These are phyloP conservation scores for Yponomeuta cagnagella DNA, from an alignment of 2,888 invertebrate species.

Conservation along the genomic window DNA sequence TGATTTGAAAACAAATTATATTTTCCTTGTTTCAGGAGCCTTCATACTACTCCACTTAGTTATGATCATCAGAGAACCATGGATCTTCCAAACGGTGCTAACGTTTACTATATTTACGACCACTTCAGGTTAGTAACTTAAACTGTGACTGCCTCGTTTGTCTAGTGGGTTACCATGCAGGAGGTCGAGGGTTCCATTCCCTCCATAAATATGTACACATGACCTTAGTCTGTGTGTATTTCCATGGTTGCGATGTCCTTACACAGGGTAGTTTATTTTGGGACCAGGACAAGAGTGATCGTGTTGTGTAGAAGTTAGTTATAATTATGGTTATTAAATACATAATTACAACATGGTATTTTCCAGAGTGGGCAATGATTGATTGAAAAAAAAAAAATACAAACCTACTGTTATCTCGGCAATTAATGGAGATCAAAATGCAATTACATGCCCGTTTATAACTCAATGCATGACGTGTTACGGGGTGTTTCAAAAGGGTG, in stretches of 20 bases:
- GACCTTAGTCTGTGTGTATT: too few relatives aligned
- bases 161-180: too few relatives aligned
- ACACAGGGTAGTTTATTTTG: too few relatives aligned
- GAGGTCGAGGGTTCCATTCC: too few relatives aligned
- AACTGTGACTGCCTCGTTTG: too few relatives aligned
- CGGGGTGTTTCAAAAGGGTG: not conserved
- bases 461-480: too few relatives aligned
- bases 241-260: too few relatives aligned
- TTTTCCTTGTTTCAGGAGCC: constrained; percentile 44
- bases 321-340: not conserved
- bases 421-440: not conserved
- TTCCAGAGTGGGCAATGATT: not conserved
- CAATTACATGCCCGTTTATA: too few relatives aligned
- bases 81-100: constrained; percentile 45
- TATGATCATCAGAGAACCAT: constrained; percentile 67
- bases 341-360: not conserved
- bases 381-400: not conserved
- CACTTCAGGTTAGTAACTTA: constrained; percentile 47
- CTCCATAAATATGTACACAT: too few relatives aligned
- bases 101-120: constrained; percentile 32
- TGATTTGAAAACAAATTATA: constrained; percentile 11
- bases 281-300: too few relatives aligned
- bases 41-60: constrained; percentile 39
- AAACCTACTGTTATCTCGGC: not conserved
- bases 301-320: not conserved